These are phyloP conservation scores for Pterocles gutturalis DNA, from an alignment of 2,113 vertebrate species.

Conservation along the genomic window DNA sequence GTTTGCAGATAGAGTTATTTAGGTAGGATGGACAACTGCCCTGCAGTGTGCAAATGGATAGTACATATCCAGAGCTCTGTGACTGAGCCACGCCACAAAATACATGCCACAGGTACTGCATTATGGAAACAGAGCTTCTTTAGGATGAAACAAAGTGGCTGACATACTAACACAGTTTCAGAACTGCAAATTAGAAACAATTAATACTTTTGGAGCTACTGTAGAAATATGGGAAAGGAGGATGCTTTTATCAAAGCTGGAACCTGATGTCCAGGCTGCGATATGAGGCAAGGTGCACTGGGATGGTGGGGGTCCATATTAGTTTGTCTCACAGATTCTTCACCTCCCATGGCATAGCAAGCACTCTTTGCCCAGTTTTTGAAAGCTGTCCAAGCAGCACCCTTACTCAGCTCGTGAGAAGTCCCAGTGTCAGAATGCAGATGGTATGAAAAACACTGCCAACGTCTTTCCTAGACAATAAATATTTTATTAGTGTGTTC, in stretches of 20 bases:
- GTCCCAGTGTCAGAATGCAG: neutral
- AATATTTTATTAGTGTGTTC: conserved; percentile 21
- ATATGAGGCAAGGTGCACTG: rapidly evolving
- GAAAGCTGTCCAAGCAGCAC: neutral
- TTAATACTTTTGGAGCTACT: neutral
- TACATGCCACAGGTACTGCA: neutral
- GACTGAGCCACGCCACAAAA: neutral
- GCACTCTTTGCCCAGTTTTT: neutral
- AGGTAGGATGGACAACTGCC: neutral
- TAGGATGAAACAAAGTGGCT: neutral
- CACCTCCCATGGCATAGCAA: neutral
- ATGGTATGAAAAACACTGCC: neutral
- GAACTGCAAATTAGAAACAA: neutral
- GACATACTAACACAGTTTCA: neutral
- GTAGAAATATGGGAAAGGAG: neutral
- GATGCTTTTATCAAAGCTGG: neutral
- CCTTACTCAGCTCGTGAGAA: neutral
- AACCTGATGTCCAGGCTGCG: neutral
- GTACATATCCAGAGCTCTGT: neutral
- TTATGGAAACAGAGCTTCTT: neutral
- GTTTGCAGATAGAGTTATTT: neutral
- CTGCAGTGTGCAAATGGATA: neutral
- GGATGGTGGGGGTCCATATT: neutral
- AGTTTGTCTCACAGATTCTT: rapidly evolving
- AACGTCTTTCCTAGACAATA: neutral